A percentile compares a stretch with the other conserved stretches of the same genome.
Evolutionary conservation across 2,113 vertebrate species (phyloP).

Genomic region (Brachirus orientalis): DNA sequence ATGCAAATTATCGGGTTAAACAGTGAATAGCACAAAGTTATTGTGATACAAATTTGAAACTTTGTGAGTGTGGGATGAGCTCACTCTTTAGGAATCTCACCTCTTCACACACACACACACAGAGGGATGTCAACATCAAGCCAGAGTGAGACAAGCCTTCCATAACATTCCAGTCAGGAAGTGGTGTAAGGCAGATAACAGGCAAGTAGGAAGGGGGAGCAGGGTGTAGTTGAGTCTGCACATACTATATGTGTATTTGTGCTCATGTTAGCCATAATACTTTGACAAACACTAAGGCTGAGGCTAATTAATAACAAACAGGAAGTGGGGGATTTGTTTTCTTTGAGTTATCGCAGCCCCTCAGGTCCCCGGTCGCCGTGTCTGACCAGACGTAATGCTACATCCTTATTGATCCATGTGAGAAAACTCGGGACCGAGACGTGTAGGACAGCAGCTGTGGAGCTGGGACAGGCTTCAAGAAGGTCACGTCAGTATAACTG

Average conservation of each 20-base stretch:
- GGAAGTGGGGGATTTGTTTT: slow-evolving; percentile 88
- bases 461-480: neutral
- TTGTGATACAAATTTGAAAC: slow-evolving; percentile 5
- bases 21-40: neutral
- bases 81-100: slow-evolving; percentile 51
- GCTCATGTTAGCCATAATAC: slow-evolving; percentile 25
- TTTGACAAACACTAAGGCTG: slow-evolving; percentile 65
- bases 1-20: neutral
- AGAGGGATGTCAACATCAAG: slow-evolving; percentile 40
- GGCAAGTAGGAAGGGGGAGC: slow-evolving; percentile 26
- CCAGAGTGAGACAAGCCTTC: slow-evolving; percentile 70
- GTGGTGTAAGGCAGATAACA: slow-evolving; percentile 57
- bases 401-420: slow-evolving; percentile 9
- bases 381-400: slow-evolving; percentile 11
- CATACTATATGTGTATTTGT: neutral
- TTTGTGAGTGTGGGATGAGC: slow-evolving; percentile 26
- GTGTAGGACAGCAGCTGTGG: neutral
- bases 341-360: slow-evolving; percentile 89
- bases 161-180: slow-evolving; percentile 70
- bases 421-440: slow-evolving; percentile 29
- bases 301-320: slow-evolving; percentile 84
- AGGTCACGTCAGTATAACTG: neutral
- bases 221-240: neutral
- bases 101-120: slow-evolving; percentile 26
- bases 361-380: slow-evolving; percentile 80